Conservation (phyloP, 2,113 vertebrate species). For the Excalfactoria chinensis region DNA sequence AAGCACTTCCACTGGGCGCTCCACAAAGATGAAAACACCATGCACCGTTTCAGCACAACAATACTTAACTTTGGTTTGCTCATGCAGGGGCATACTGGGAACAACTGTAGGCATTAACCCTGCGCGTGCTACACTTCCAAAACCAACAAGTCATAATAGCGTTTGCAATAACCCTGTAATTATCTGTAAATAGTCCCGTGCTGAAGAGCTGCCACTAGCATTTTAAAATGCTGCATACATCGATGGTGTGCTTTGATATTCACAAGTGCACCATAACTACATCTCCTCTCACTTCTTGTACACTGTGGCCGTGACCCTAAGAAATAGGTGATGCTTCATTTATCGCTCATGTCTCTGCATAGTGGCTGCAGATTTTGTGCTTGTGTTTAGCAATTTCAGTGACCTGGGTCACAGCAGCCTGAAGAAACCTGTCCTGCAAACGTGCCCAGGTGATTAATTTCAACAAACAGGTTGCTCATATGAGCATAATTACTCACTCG, state of each 20-base stretch:
- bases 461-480: constrained; percentile 45
- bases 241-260: not conserved
- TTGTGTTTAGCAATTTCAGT: not conserved
- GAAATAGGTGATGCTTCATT: constrained; percentile 11
- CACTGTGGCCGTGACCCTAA: not conserved
- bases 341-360: constrained; percentile 24
- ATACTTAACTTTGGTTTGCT: constrained; percentile 28
- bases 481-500: constrained; percentile 23
- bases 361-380: not conserved
- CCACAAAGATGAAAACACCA: not conserved
- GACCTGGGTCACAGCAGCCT: constrained; percentile 22
- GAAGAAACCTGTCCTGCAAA: constrained; percentile 42
- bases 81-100: not conserved
- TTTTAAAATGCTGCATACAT: not conserved
- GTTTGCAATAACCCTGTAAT: not conserved
- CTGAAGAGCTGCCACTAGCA: not conserved
- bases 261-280: not conserved
- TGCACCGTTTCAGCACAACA: not conserved
- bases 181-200: not conserved
- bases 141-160: not conserved
- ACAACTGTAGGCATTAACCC: not conserved
- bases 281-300: not conserved
- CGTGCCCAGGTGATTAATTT: constrained; percentile 58
- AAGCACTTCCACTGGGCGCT: not conserved
- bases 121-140: not conserved